Percentiles rank a stretch among this genome's conserved stretches.
Conservation (phyloP, 2,888 invertebrate genomes). For the Argynnis bischoffii region DNA sequence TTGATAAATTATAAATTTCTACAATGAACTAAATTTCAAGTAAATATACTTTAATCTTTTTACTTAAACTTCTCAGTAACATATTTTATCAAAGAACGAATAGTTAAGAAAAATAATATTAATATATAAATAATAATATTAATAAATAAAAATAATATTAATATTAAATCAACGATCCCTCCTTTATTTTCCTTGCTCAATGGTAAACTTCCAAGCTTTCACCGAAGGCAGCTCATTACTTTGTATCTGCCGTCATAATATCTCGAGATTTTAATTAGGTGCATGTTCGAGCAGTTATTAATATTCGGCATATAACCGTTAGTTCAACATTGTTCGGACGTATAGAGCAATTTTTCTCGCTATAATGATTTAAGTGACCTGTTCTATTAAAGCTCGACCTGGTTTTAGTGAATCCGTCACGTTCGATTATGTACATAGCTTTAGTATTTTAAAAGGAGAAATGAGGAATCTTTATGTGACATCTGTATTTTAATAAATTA, state of each 20-base stretch:
- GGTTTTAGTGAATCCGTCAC: constrained; percentile 3
- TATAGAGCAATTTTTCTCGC: constrained; percentile 30
- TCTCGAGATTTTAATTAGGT: constrained; percentile 43
- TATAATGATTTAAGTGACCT: constrained; percentile 27
- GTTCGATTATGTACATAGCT: constrained; percentile 3
- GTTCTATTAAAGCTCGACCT: constrained; percentile 13
- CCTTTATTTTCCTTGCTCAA: constrained; percentile 24
- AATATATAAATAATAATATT: not conserved
- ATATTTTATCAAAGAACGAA: no score
- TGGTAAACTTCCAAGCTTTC: constrained; percentile 39
- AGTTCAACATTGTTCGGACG: constrained; percentile 33
- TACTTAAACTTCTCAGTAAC: no score
- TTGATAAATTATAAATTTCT: no score
- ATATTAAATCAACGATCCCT: constrained; percentile 7
- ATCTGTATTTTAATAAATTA: not conserved
- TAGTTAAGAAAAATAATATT: no score
- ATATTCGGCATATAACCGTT: constrained; percentile 34
- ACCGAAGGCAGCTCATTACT: constrained; percentile 42
- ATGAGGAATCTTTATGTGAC: not conserved
- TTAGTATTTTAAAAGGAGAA: constrained; percentile 4
- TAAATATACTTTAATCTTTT: no score
- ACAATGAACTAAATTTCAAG: no score
- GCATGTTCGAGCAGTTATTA: constrained; percentile 30
- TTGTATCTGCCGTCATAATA: constrained; percentile 41
- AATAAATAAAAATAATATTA: not conserved